Evolutionary conservation across 2,888 invertebrate species (phyloP).

Genomic region (Myopa tessellatipennis): DNA sequence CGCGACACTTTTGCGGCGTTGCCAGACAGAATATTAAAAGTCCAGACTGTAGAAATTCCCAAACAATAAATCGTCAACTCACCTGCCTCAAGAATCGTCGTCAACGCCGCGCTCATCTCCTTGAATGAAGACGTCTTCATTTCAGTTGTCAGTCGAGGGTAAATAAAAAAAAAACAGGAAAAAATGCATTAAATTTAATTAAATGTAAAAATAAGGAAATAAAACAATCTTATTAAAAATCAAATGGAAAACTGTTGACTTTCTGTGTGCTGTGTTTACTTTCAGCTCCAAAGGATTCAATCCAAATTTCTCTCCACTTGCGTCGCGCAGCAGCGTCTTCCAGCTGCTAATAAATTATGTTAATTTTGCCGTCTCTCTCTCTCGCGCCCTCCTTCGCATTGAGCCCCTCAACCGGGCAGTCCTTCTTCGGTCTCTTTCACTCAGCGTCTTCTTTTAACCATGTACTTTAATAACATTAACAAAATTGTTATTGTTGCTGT

Average conservation of each 20-base stretch:
- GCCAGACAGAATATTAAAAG: conserved; percentile 15
- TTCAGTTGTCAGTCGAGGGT: not conserved
- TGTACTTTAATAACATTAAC: conserved; percentile 26
- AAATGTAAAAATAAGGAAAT: conserved; percentile 2
- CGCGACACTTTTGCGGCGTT: conserved; percentile 9
- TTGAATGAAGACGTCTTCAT: too few species aligned
- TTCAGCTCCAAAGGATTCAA: conserved; percentile 20
- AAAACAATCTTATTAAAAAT: conserved; percentile 11
- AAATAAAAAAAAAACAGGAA: not conserved
- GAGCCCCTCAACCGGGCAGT: not conserved
- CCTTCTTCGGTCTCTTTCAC: not conserved
- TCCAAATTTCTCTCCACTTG: conserved; percentile 26
- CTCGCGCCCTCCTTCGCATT: not conserved
- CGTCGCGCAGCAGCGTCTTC: not conserved
- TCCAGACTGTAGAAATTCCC: too few species aligned
- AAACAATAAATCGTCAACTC: too few species aligned
- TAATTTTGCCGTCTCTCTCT: conserved; percentile 51
- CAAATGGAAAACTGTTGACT: conserved; percentile 31
- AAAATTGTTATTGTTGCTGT: conserved; percentile 13
- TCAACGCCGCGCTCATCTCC: too few species aligned
- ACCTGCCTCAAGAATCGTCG: too few species aligned
- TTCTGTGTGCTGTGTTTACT: conserved; percentile 4
- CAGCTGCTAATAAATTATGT: conserved; percentile 58
- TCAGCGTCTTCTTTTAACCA: conserved; percentile 1
- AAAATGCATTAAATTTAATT: conserved; percentile 19